Base-by-base conservation (phyloP, 2,888 invertebrate genomes). In the Atrina japonica region DNA sequence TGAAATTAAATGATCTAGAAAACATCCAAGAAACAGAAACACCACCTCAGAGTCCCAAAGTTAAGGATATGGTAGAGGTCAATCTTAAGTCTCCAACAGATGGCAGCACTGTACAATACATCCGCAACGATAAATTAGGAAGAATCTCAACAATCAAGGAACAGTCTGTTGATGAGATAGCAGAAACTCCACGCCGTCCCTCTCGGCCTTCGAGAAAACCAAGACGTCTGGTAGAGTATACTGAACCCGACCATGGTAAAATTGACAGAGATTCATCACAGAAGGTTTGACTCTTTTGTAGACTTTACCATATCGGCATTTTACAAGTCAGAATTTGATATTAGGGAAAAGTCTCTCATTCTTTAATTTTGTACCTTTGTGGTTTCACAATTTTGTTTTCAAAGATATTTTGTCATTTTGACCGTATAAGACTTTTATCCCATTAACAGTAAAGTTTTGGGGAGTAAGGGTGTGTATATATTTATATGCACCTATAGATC, bases 11-110 rank as follows among this genome's bases (percentile, higher is more conserved):
- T 70, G 91, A 91, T 78, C 78, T 91, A 59, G 91, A 90, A 75
- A 89, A 91, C 74, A 89, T 90, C 30, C 86, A 88, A 63, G 91
- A 91, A 75, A 88, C 88, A 25, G 91, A 90, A 59, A 90, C 90
- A 0, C 90, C 90, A 0, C 90, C 90, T 2, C 88, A 88, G 75
- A 89, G 88, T 70, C 90, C 90, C 5, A 84, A 77, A 58, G 65
- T 71, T n/a, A 65, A 65, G 9, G 58, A 63, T 27, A 60, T 65
- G 3, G 65, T 70, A 18, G 65, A 74, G n/a, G 74, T 80, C 9
- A 70, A 76, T 21, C 70, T 82, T 30, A 72, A 77, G 66, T 45
- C 66, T n/a, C 70, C 73, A 56, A 50, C 70, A 2, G 67, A 60
- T 43, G 16, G 47, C 49, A 50, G 73, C 9, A 77, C 76, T 40